Percentiles rank a stretch among this genome's conserved stretches.
Conservation (phyloP, 2,113 vertebrate genomes). For the Psilopsiagon aymara region DNA sequence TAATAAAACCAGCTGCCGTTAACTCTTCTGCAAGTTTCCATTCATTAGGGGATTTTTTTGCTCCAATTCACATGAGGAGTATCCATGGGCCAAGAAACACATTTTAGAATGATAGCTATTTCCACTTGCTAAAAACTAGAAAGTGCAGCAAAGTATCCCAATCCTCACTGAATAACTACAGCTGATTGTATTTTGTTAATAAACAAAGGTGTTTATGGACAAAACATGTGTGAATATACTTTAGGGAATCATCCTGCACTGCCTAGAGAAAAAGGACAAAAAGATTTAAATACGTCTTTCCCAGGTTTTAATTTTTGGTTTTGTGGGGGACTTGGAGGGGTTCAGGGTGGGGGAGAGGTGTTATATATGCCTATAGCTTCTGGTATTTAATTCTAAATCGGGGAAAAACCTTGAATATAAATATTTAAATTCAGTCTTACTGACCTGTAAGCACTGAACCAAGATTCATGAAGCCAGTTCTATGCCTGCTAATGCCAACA, state of each 20-base stretch:
- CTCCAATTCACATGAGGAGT: conserved; percentile 32
- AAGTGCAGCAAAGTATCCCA: neutral
- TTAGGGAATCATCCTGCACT: neutral
- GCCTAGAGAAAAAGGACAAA: neutral
- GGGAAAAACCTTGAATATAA: neutral
- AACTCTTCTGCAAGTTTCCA: conserved; percentile 58
- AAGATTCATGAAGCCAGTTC: neutral
- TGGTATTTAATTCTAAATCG: neutral
- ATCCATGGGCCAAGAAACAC: conserved; percentile 25
- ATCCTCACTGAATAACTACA: neutral
- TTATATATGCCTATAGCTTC: neutral
- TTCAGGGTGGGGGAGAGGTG: fast-evolving
- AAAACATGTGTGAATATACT: conserved; percentile 24
- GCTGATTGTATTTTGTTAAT: conserved; percentile 52
- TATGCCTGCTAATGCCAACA: conserved; percentile 9
- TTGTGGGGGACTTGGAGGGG: neutral
- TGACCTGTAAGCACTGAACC: neutral
- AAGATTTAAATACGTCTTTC: neutral
- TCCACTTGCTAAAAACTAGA: conserved; percentile 20
- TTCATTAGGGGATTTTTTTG: conserved; percentile 35
- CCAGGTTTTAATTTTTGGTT: neutral
- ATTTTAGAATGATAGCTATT: conserved; percentile 46
- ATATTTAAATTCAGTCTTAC: conserved; percentile 4
- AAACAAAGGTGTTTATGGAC: conserved; percentile 67
- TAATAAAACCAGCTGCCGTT: conserved; percentile 53